Evolutionary conservation across 1,140 invertebrate genomes (phyloP), one percentile per base, ranked within the genome.

Genomic region (Choristoneura fumiferana): DNA sequence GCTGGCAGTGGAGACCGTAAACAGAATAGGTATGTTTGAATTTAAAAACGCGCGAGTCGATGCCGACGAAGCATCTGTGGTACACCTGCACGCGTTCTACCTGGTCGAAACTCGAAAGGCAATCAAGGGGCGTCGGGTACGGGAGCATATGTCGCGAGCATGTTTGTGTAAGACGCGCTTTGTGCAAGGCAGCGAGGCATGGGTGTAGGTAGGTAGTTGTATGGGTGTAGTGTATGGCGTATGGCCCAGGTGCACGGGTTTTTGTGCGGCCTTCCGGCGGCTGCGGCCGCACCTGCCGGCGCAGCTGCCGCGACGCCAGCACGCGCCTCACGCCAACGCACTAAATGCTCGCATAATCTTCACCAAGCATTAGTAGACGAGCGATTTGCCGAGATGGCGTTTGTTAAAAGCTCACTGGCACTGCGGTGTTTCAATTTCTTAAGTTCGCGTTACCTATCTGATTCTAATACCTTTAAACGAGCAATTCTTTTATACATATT

Each of bases 191-290:
- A 17, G n/a, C n/a, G 66, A 70, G 70, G 75, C 71, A 73, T 69
- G 67, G 37, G 49, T n/a, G n/a, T n/a, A 59, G 38, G 12, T 10
- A 39, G 35, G 14, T 12, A 1, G 36, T 9, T 10, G 58, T 37
- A 37, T 37, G 35, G 35, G 10, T 29, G 22, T 29, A 29, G n/a
- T n/a, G n/a, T 43, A 43, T 18, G 12, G 22, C 43, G 63, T 52
- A 68, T 55, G 40, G 71, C 71, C 84, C 84, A 88, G 84, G 84
- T 88, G 84, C 77, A 73, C 60, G 63, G 58, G 62, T 84, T 84
- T 86, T 84, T 88, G 78, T 84, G 69, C 70, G 71, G 76, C 76
- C 76, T 82, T 84, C 83, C 84, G 82, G 81, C 84, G 81, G 83
- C 83, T 84, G 83, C 75, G 68, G 61, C 67, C 63, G 61, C 84